Evolutionary conservation across 37 sponge, comb jelly and placozoan genomes (phyloP).

Genomic region (Chondrilla cf. caribensis): DNA sequence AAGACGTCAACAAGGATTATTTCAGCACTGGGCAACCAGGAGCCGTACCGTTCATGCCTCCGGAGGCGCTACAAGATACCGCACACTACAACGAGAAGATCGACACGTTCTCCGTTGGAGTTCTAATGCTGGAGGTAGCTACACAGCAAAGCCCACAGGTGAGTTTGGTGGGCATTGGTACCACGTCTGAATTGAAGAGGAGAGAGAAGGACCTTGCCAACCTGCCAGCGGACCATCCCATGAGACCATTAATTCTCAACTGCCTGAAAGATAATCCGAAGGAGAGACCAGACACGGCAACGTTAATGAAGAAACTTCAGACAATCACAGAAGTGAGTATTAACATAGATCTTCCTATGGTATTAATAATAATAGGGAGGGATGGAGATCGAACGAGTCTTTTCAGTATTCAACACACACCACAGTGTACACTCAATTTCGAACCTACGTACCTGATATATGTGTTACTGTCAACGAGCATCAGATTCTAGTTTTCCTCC

Average conservation of each 20-base stretch:
- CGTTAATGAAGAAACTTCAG: no score
- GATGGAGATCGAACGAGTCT: no score
- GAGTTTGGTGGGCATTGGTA: background rate
- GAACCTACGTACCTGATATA: no score
- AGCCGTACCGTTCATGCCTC: background rate
- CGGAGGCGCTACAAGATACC: background rate
- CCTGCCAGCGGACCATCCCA: background rate
- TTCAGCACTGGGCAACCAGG: background rate
- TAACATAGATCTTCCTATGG: no score
- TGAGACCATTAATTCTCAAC: background rate
- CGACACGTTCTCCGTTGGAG: background rate
- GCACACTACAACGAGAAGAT: background rate
- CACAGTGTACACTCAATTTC: no score
- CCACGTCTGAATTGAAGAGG: background rate
- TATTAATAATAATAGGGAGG: no score
- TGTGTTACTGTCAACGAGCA: no score
- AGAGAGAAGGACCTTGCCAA: background rate
- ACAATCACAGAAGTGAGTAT: no score
- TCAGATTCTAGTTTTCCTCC: no score
- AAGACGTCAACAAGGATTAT: background rate
- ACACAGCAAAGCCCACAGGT: background rate
- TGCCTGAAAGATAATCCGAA: background rate
- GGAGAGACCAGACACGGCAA: background rate
- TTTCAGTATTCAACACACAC: no score
- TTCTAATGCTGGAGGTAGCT: background rate